Conservation (phyloP, 1,140 invertebrate species). For the Monochamus saltuarius region DNA sequence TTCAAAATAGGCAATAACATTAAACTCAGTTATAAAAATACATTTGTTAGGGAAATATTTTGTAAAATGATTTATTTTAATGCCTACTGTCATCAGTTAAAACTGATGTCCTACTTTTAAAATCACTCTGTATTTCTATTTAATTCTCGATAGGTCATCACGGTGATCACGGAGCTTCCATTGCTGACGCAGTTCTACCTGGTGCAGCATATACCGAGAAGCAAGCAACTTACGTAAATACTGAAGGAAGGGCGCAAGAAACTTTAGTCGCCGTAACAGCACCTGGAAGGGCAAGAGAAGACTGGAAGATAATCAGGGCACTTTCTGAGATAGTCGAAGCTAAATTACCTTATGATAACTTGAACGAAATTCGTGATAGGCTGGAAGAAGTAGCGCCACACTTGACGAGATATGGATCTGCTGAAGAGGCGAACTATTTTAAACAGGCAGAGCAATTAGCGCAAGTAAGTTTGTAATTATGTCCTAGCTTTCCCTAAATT, state of each 20-base stretch:
- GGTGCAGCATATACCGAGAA: slow-evolving; percentile 99
- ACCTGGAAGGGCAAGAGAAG: slow-evolving; percentile 90
- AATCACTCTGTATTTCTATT: too few relatives aligned
- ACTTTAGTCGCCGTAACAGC: slow-evolving; percentile 88
- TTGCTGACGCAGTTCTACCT: slow-evolving; percentile 92
- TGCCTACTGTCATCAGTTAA: too few relatives aligned
- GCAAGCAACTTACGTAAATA: slow-evolving; percentile 95
- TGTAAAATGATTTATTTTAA: too few relatives aligned
- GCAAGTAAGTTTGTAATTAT: slow-evolving; percentile 36
- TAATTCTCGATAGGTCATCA: slow-evolving; percentile 75
- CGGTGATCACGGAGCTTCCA: slow-evolving; percentile 89
- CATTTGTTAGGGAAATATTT: too few relatives aligned
- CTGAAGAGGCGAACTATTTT: slow-evolving; percentile 83
- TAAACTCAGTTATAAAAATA: too few relatives aligned
- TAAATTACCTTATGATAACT: slow-evolving; percentile 85
- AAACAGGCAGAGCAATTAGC: slow-evolving; percentile 61
- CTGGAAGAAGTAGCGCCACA: slow-evolving; percentile 87
- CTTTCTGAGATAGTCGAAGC: slow-evolving; percentile 76
- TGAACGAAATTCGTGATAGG: slow-evolving; percentile 81
- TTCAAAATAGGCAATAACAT: too few relatives aligned
- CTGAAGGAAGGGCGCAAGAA: slow-evolving; percentile 95
- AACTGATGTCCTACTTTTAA: too few relatives aligned
- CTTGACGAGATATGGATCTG: slow-evolving; percentile 78
- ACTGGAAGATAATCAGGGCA: slow-evolving; percentile 95
- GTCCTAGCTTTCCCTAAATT: not conserved